phyloP scores from a whole-genome alignment of 2,888 invertebrate species.

The Ornithoptera alexandrae region DNA sequence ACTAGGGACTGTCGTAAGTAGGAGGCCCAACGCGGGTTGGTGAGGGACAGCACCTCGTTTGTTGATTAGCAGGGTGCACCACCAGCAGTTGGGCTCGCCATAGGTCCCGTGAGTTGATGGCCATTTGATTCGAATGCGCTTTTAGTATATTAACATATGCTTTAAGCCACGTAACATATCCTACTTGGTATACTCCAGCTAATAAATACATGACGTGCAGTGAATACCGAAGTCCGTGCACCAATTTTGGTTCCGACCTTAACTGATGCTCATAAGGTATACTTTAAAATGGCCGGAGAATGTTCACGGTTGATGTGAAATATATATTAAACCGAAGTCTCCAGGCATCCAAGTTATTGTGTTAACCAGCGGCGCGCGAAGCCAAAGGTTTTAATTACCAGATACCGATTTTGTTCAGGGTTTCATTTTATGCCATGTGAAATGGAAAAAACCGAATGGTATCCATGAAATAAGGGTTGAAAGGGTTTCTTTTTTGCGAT shows the following conservation, averaged over 20 bases:
- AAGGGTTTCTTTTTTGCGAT: too few species aligned
- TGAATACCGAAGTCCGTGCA: conserved; percentile 43
- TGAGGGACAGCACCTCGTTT: too few species aligned
- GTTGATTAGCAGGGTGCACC: too few species aligned
- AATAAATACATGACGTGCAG: conserved; percentile 43
- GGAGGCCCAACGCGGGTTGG: too few species aligned
- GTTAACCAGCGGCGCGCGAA: conserved; percentile 14
- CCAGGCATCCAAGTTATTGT: conserved; percentile 20
- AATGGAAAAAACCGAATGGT: too few species aligned
- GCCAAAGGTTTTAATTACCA: conserved; percentile 24
- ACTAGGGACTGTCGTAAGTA: too few species aligned
- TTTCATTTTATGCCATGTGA: too few species aligned
- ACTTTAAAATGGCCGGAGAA: not conserved
- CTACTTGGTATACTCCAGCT: conserved; percentile 41
- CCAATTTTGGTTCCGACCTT: not conserved
- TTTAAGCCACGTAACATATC: conserved; percentile 38
- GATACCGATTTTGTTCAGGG: not conserved
- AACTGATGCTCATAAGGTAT: not conserved
- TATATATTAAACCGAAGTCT: conserved; percentile 17
- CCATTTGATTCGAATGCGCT: too few species aligned
- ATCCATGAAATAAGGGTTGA: too few species aligned
- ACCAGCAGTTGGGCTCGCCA: too few species aligned
- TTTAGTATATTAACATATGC: conserved; percentile 10
- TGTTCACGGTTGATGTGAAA: conserved; percentile 9
- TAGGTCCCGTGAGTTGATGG: too few species aligned